Evolutionary conservation across 1,140 invertebrate genomes (phyloP).

Genomic region (Paralvinella palmiformis): DNA sequence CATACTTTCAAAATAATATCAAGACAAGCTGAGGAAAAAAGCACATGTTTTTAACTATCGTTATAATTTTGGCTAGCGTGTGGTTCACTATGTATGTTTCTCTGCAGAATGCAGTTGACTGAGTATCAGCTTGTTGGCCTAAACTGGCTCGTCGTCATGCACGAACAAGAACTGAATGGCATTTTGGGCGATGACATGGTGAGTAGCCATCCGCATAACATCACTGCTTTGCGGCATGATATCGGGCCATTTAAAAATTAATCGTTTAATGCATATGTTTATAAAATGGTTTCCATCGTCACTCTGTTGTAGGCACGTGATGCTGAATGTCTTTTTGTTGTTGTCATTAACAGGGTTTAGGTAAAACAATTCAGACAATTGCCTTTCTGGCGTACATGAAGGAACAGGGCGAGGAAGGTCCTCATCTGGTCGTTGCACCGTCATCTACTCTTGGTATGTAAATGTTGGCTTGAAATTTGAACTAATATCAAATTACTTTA

Average conservation of each 20-base stretch:
- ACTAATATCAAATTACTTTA: no score
- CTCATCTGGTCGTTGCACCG: constrained; percentile 85
- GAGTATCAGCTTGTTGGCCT: constrained; percentile 88
- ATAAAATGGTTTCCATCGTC: background rate
- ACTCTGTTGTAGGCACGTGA: background rate
- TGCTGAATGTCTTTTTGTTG: background rate
- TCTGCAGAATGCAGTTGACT: constrained; percentile 55
- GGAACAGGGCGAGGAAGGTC: constrained; percentile 60
- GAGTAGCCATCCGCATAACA: no score
- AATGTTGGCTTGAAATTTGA: no score
- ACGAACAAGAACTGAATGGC: constrained; percentile 83
- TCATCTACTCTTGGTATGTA: constrained; percentile 71
- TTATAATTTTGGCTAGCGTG: no score
- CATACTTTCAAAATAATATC: no score
- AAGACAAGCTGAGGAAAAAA: no score
- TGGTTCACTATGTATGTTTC: no score
- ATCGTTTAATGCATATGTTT: background rate
- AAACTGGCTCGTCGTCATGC: constrained; percentile 88
- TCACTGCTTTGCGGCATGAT: background rate
- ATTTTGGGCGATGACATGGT: constrained; percentile 87
- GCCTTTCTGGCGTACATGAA: constrained; percentile 82
- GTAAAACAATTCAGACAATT: constrained; percentile 79
- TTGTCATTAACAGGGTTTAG: constrained; percentile 59
- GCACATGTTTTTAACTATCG: no score
- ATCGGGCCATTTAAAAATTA: background rate